Percentiles rank a stretch among this genome's conserved stretches.
Conservation (phyloP, 2,888 invertebrate species). For the Torymus tubicola region DNA sequence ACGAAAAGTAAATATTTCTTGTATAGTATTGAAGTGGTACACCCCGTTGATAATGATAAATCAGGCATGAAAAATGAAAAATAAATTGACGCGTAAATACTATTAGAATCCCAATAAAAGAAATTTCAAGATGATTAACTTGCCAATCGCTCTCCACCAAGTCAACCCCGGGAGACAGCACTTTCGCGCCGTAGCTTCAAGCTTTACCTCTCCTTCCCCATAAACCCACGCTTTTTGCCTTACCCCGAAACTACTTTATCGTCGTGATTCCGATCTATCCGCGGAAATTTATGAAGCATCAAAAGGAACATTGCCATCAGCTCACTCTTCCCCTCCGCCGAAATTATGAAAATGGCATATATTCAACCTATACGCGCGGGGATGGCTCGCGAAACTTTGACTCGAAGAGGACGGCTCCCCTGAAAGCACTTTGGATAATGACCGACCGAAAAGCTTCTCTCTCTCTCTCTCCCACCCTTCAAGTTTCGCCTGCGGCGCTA, state of each 20-base stretch:
- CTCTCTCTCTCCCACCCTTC: constrained; percentile 6
- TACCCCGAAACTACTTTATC: not conserved
- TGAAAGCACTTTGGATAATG: constrained; percentile 57
- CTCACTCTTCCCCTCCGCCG: not conserved
- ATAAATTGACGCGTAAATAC: too few relatives aligned
- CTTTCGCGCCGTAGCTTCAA: too few relatives aligned
- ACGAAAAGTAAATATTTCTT: too few relatives aligned
- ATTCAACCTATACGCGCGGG: not conserved
- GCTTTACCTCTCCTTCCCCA: not conserved
- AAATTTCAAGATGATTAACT: too few relatives aligned
- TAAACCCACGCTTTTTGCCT: constrained; percentile 1
- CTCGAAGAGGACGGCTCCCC: constrained; percentile 46
- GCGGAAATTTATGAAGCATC: constrained; percentile 39
- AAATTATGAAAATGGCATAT: constrained; percentile 43
- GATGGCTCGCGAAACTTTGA: not conserved
- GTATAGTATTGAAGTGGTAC: too few relatives aligned
- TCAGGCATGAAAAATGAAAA: too few relatives aligned
- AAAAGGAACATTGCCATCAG: not conserved
- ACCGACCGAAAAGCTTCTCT: constrained; percentile 23
- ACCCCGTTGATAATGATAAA: too few relatives aligned
- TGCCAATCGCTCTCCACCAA: too few relatives aligned
- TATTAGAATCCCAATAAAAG: too few relatives aligned
- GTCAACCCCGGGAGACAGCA: too few relatives aligned
- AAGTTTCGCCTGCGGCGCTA: constrained; percentile 46
- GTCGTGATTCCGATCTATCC: not conserved